Conservation (phyloP, 2,888 invertebrate species). For the Amblyjoppa proteus region DNA sequence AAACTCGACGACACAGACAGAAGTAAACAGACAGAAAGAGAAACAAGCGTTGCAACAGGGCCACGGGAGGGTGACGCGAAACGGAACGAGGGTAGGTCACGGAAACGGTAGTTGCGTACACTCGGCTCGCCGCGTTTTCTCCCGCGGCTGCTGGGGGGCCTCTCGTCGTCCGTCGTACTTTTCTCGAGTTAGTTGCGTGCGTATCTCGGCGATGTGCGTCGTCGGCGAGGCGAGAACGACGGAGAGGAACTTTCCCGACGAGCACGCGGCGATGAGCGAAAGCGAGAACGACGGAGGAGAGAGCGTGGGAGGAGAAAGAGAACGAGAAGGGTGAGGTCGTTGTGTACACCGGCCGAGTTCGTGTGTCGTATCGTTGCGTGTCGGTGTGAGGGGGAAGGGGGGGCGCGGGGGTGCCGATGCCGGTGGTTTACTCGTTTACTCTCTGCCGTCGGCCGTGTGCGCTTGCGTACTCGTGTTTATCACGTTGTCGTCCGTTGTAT, state of each 20-base stretch:
- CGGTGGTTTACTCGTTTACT: slow-evolving; percentile 62
- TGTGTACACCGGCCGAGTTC: slow-evolving; percentile 56
- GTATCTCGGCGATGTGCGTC: slow-evolving; percentile 53
- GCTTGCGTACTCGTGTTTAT: slow-evolving; percentile 66
- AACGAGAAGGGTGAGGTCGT: slow-evolving; percentile 18
- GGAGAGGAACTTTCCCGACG: slow-evolving; percentile 54
- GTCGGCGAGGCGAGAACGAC: slow-evolving; percentile 39
- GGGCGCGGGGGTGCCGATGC: slow-evolving; percentile 30
- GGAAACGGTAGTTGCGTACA: slow-evolving; percentile 68
- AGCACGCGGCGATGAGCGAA: slow-evolving; percentile 38
- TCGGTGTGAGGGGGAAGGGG: slow-evolving; percentile 38
- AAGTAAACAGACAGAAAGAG: slow-evolving; percentile 44
- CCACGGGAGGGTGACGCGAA: slow-evolving; percentile 38
- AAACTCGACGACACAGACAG: slow-evolving; percentile 19
- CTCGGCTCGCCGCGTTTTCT: slow-evolving; percentile 53
- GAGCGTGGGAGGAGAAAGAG: slow-evolving; percentile 48
- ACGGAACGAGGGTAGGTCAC: slow-evolving; percentile 64
- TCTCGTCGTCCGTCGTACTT: slow-evolving; percentile 30
- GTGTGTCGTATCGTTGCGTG: slow-evolving; percentile 65
- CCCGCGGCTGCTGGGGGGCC: slow-evolving; percentile 19
- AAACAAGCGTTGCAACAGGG: slow-evolving; percentile 35
- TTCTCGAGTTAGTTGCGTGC: slow-evolving; percentile 47
- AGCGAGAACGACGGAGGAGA: slow-evolving; percentile 39
- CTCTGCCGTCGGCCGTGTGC: slow-evolving; percentile 56
- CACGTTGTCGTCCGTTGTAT: slow-evolving; percentile 64